Base-by-base conservation (phyloP, 2,113 vertebrate genomes). In the Nyctereutes procyonoides region DNA sequence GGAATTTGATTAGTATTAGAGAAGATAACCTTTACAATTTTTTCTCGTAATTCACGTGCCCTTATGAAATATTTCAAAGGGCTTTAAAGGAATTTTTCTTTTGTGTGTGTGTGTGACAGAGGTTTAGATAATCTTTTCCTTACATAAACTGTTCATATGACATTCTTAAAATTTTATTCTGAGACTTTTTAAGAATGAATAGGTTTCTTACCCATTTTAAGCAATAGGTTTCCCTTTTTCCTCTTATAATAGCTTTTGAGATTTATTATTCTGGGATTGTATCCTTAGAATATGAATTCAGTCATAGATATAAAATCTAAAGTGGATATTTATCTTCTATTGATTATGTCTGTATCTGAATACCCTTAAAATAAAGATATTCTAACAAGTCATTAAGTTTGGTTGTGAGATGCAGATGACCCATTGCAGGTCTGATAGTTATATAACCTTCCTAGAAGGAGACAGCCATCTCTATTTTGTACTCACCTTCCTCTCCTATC, bases 161-260 rank as follows among this genome's bases (percentile, higher is more conserved):
- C 19, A 48, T 74, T 83, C 63, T 93, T 87, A 92, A 97, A 93
- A 63, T 32, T 87, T 90, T 88, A 30, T 82, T 73, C n/a, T 79
- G 56, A 95, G 65, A 60, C 56, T 82, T 86, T 83, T 74, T 63
- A 76, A 92, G 30, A 62, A 88, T 20, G 32, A 94, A 12, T 79
- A 8, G 2, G 5, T 90, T 84, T 94, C 51, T 89, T 58, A 55
- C 15, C 86, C 38, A 82, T 86, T 90, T 83, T 74, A 95, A 93
- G 15, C 48, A 67, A 11, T 56, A 24, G 8, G 15, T 80, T 92
- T 92, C 24, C 58, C 16, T 96, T 38, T 65, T 93, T 67, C 22
- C 28, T 93, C 51, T 91, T 71, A 35, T 90, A 43, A 43, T 69
- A 92, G 35, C 19, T 17, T 90, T 93, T 96, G 84, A 88, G 13